These are phyloP conservation scores for Chaenodraco wilsoni DNA, from an alignment of 2,797 vertebrate genomes.

Conservation along the genomic window DNA sequence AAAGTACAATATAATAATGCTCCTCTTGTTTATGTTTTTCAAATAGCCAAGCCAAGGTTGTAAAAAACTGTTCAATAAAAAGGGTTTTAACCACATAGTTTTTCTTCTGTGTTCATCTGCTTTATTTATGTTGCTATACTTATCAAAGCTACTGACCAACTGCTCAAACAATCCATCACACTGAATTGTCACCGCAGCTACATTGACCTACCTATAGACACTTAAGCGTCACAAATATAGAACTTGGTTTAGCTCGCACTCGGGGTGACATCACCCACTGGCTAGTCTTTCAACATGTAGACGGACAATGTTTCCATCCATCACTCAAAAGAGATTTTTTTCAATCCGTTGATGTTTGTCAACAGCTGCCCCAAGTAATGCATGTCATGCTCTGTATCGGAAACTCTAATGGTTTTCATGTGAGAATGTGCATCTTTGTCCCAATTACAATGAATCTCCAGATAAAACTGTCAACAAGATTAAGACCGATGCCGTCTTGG, in stretches of 20 bases:
- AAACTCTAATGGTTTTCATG: constrained; percentile 40
- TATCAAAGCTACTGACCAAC: constrained; percentile 8
- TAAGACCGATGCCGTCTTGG: constrained; percentile 16
- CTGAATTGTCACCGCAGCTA: constrained; percentile 6
- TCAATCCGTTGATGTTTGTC: constrained; percentile 27
- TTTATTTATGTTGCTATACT: constrained; percentile 3
- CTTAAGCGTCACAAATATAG: constrained; percentile 32
- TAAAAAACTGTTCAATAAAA: neutral
- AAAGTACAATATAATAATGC: neutral
- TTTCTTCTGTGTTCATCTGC: neutral
- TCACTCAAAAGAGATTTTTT: neutral
- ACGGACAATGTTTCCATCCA: constrained; percentile 18
- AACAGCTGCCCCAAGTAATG: constrained; percentile 29
- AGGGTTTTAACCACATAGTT: neutral
- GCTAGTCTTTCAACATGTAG: constrained; percentile 26
- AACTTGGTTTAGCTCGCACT: constrained; percentile 22
- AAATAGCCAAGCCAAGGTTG: neutral
- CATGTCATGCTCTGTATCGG: constrained; percentile 9
- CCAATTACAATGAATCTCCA: constrained; percentile 8
- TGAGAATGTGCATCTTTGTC: constrained; percentile 1
- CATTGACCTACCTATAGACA: constrained; percentile 3
- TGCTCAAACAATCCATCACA: constrained; percentile 20
- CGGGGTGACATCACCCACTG: constrained; percentile 16
- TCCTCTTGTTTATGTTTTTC: neutral
- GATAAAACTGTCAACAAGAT: constrained; percentile 21